Evolutionary conservation across 2,113 vertebrate species (phyloP).

Genomic region (Takifugu flavidus): DNA sequence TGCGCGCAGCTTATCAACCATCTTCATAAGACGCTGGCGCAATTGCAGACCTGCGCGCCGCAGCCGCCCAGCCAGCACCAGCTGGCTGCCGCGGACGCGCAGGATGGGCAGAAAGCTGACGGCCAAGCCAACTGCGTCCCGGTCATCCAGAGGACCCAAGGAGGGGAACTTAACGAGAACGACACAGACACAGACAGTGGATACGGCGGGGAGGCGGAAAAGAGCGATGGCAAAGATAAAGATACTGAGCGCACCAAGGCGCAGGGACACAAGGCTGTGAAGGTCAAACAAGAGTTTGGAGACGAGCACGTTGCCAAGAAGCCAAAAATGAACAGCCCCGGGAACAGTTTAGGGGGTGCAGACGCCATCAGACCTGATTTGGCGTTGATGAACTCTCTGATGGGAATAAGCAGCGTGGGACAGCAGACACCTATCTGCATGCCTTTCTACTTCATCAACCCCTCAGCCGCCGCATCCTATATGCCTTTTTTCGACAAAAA

Average conservation of each 20-base stretch:
- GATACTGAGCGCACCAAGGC: slow-evolving; percentile 54
- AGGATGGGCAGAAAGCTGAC: slow-evolving; percentile 76
- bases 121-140: slow-evolving; percentile 88
- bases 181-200: slow-evolving; percentile 98
- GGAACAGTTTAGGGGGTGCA: slow-evolving; percentile 36
- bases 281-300: slow-evolving; percentile 87
- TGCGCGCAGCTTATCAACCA: slow-evolving; percentile 89
- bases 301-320: slow-evolving; percentile 79
- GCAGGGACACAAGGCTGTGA: slow-evolving; percentile 60
- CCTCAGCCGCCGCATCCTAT: slow-evolving; percentile 85
- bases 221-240: slow-evolving; percentile 70
- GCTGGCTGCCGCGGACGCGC: slow-evolving; percentile 62
- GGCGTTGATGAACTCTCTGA: slow-evolving; percentile 83
- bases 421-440: slow-evolving; percentile 88
- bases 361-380: slow-evolving; percentile 73
- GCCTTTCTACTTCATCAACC: slow-evolving; percentile 90
- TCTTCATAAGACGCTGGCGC: slow-evolving; percentile 85
- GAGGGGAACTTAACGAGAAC: slow-evolving; percentile 83
- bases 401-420: slow-evolving; percentile 82
- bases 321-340: slow-evolving; percentile 75
- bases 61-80: slow-evolving; percentile 69
- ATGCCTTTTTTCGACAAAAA: slow-evolving; percentile 88
- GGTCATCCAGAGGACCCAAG: slow-evolving; percentile 93
- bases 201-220: slow-evolving; percentile 89
- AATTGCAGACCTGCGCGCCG: slow-evolving; percentile 77